Evolutionary conservation across 2,113 vertebrate genomes (phyloP).

Genomic region (Leptobrachium ailaonicum): DNA sequence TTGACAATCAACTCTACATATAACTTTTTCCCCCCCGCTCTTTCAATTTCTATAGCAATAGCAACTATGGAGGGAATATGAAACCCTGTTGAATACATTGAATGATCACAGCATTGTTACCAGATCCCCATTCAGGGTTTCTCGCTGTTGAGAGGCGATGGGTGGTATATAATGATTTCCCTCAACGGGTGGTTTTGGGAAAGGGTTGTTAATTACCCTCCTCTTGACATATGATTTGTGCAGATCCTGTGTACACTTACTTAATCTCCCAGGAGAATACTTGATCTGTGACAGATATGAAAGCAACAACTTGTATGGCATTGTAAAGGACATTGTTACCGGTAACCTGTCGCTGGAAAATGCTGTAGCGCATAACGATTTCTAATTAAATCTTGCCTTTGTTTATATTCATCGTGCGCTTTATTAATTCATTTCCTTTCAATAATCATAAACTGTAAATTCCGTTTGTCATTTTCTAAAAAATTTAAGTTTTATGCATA

Average conservation of each 20-base stretch:
- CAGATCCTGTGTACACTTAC: conserved; percentile 7
- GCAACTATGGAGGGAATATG: background rate
- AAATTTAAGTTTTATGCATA: no score
- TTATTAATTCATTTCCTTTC: background rate
- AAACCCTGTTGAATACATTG: conserved; percentile 7
- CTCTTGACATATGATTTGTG: conserved; percentile 20
- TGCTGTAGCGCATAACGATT: background rate
- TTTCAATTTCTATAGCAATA: background rate
- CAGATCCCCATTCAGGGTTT: conserved; percentile 6
- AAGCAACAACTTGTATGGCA: conserved; percentile 19
- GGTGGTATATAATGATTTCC: conserved; percentile 19
- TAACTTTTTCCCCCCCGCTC: background rate
- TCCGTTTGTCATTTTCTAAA: no score
- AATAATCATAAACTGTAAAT: no score
- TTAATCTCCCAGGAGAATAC: conserved; percentile 23
- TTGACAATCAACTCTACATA: background rate
- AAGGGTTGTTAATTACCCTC: conserved; percentile 19
- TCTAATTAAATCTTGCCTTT: background rate
- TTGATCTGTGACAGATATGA: conserved; percentile 27
- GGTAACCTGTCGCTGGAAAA: conserved; percentile 1
- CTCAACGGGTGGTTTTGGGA: conserved; percentile 19
- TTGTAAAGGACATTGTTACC: conserved; percentile 2
- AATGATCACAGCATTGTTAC: conserved; percentile 12
- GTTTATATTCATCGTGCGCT: background rate
- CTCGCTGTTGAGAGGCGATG: background rate